These are phyloP conservation scores for Triops longicaudatus DNA, from an alignment of 1,140 invertebrate species.

Conservation along the genomic window DNA sequence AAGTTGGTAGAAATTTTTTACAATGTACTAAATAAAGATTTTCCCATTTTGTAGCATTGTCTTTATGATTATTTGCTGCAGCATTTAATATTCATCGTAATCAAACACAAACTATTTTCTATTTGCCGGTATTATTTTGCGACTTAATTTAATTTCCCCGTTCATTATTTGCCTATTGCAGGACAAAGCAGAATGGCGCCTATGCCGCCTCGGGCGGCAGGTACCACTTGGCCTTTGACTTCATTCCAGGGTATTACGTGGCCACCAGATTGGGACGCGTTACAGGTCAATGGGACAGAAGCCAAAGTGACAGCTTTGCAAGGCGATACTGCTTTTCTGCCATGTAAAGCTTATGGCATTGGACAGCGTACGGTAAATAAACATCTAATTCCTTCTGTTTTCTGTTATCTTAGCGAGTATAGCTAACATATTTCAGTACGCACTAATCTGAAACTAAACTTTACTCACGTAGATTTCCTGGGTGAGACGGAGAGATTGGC, in stretches of 20 bases:
- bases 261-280: not conserved
- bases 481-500: conserved; percentile 42
- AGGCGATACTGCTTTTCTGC: conserved; percentile 72
- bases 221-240: not conserved
- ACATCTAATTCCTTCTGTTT: not conserved
- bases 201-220: not conserved
- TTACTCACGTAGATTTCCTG: conserved; percentile 42
- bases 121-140: too few relatives aligned
- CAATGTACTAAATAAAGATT: too few relatives aligned
- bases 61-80: too few relatives aligned
- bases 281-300: conserved; percentile 51
- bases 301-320: conserved; percentile 71
- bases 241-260: not conserved
- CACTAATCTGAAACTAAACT: not conserved
- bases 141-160: too few relatives aligned
- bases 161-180: not conserved
- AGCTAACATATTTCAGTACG: too few relatives aligned
- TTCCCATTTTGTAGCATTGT: too few relatives aligned
- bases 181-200: not conserved
- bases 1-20: too few relatives aligned
- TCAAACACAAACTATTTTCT: too few relatives aligned
- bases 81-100: too few relatives aligned
- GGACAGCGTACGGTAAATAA: conserved; percentile 53
- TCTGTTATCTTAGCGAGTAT: too few relatives aligned
- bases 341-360: conserved; percentile 62